phyloP scores from a whole-genome alignment of 2,888 invertebrate genomes.

The Notodromas monacha region DNA sequence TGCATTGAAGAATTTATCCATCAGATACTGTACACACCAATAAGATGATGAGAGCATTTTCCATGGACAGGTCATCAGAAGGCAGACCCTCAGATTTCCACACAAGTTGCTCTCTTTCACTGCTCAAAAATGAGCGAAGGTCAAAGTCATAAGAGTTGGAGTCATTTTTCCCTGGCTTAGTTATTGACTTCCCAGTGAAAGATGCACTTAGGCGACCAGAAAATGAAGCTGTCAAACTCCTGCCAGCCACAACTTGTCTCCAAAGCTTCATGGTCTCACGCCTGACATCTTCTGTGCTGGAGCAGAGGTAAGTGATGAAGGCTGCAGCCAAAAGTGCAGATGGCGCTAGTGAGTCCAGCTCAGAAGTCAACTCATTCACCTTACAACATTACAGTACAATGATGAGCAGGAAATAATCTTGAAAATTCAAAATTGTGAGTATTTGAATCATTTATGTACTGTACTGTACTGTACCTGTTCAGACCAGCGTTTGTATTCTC shows the following conservation, averaged over 20 bases:
- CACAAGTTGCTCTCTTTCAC: slow-evolving; percentile 39
- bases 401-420: no score
- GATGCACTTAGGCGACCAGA: no score
- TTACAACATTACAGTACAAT: no score
- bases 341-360: neutral
- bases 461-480: slow-evolving; percentile 28
- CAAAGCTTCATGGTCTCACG: slow-evolving; percentile 19
- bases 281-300: slow-evolving; percentile 32
- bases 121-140: slow-evolving; percentile 24
- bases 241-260: slow-evolving; percentile 16
- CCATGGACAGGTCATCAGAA: slow-evolving; percentile 36
- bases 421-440: no score
- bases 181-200: no score
- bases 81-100: slow-evolving; percentile 63
- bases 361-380: neutral
- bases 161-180: no score
- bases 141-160: no score
- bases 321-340: slow-evolving; percentile 29
- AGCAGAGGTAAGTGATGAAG: slow-evolving; percentile 38
- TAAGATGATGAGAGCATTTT: slow-evolving; percentile 44
- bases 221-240: no score
- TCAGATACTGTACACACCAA: slow-evolving; percentile 30
- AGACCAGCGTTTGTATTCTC: slow-evolving; percentile 66
- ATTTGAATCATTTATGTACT: no score
- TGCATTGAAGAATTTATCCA: no score